Conservation (phyloP, 2,888 invertebrate genomes). For the Apodemia zela region DNA sequence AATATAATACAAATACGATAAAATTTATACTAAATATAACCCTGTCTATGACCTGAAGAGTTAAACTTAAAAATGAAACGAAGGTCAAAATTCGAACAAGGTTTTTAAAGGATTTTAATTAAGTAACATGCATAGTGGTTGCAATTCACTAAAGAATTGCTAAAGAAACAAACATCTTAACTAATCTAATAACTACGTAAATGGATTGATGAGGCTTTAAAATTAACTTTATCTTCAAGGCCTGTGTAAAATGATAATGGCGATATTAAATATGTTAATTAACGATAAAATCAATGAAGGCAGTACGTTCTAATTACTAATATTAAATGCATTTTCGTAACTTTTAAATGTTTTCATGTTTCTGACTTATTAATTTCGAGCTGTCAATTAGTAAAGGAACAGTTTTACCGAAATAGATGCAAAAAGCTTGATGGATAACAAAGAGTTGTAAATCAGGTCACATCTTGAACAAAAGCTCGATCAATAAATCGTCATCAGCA, state of each 20-base stretch:
- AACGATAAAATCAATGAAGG: constrained; percentile 25
- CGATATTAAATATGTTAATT: constrained; percentile 16
- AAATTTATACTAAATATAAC: constrained; percentile 81
- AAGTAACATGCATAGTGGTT: constrained; percentile 33
- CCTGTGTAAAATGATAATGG: constrained; percentile 40
- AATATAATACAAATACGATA: constrained; percentile 80
- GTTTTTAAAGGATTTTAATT: constrained; percentile 45
- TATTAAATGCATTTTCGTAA: constrained; percentile 18
- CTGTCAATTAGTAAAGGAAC: constrained; percentile 18
- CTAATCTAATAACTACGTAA: constrained; percentile 25
- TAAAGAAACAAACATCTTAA: constrained; percentile 34
- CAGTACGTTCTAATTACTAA: constrained; percentile 24
- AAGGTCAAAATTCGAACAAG: constrained; percentile 68
- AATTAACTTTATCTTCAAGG: constrained; percentile 53
- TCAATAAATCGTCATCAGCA: constrained; percentile 70
- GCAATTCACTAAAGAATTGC: constrained; percentile 22
- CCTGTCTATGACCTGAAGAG: constrained; percentile 81
- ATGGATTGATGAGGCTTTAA: constrained; percentile 17
- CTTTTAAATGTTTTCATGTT: constrained; percentile 14
- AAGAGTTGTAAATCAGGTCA: constrained; percentile 41
- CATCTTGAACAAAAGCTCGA: constrained; percentile 73
- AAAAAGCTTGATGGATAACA: constrained; percentile 24
- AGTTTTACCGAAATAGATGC: constrained; percentile 21
- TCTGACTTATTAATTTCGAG: constrained; percentile 12
- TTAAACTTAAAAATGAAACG: constrained; percentile 52